Conservation (phyloP, 2,888 invertebrate genomes). For the Sinohyriopsis cumingii region DNA sequence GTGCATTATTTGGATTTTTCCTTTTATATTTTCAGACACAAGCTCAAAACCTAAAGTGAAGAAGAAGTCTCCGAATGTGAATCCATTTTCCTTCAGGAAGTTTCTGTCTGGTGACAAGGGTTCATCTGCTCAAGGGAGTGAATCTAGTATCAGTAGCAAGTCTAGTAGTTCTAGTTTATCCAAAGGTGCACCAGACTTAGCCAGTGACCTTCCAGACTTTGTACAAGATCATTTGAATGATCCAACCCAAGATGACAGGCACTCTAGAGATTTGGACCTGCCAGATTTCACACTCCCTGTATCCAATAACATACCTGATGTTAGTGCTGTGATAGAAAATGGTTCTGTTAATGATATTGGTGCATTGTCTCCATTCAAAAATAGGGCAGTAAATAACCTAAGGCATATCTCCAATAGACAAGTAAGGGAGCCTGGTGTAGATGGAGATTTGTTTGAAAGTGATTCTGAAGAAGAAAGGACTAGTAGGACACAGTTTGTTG, state of each 20-base stretch:
- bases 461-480: too few relatives aligned
- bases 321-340: conserved; percentile 5
- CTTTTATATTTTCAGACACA: conserved; percentile 16
- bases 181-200: conserved; percentile 31
- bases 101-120: conserved; percentile 51
- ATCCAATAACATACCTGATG: conserved; percentile 11
- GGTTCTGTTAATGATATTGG: too few relatives aligned
- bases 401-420: too few relatives aligned
- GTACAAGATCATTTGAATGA: conserved; percentile 66
- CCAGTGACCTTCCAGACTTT: conserved; percentile 69
- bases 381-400: too few relatives aligned
- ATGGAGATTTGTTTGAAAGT: too few relatives aligned
- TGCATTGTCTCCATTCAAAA: too few relatives aligned
- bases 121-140: conserved; percentile 6
- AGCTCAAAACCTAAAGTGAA: conserved; percentile 22
- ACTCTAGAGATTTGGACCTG: conserved; percentile 35
- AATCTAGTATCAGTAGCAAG: conserved; percentile 1
- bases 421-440: too few relatives aligned
- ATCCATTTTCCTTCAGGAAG: conserved; percentile 71
- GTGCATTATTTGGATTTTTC: too few relatives aligned
- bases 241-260: conserved; percentile 9
- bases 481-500: too few relatives aligned
- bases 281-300: conserved; percentile 56
- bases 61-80: conserved; percentile 57
- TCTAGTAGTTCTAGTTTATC: conserved; percentile 1